Evolutionary conservation across 2,797 vertebrate genomes (phyloP).

Genomic region (Diplodus sargus): DNA sequence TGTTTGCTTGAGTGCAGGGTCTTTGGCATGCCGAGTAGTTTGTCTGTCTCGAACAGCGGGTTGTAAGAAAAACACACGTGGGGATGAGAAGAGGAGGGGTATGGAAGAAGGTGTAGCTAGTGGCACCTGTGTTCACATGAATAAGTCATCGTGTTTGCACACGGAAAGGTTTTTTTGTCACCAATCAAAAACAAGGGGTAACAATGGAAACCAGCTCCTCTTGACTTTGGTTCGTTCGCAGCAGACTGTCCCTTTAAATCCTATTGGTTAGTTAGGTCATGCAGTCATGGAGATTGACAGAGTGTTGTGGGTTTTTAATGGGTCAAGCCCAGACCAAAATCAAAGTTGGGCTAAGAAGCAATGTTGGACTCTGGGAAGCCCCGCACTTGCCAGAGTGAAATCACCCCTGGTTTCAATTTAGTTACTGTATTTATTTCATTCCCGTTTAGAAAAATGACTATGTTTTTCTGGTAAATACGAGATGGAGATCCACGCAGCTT

Average conservation of each 20-base stretch:
- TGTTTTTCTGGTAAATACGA: conserved; percentile 7
- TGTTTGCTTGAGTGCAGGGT: conserved; percentile 46
- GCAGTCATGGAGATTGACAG: conserved; percentile 1
- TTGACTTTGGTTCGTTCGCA: conserved; percentile 36
- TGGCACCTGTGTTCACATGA: conserved; percentile 65
- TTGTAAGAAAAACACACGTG: conserved; percentile 56
- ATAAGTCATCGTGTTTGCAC: conserved; percentile 55
- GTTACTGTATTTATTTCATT: conserved; percentile 24
- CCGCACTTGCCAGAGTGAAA: conserved; percentile 15
- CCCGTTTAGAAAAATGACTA: conserved; percentile 15
- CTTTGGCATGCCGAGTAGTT: conserved; percentile 45
- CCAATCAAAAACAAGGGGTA: conserved; percentile 11
- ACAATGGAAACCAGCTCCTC: conserved; percentile 32
- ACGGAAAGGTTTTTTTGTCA: conserved; percentile 46
- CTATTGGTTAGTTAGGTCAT: conserved; percentile 26
- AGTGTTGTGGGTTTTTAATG: conserved; percentile 20
- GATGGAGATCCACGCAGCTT: not conserved
- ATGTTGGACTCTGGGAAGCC: not conserved
- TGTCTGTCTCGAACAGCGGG: conserved; percentile 49
- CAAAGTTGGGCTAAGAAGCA: not conserved
- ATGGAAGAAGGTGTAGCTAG: conserved; percentile 48
- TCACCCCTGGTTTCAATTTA: conserved; percentile 7
- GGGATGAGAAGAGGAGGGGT: conserved; percentile 39
- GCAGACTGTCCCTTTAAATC: conserved; percentile 23
- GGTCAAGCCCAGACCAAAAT: conserved; percentile 19